These are phyloP conservation scores for Cataglyphis albicans DNA, from an alignment of 2,888 invertebrate species.

Conservation along the genomic window DNA sequence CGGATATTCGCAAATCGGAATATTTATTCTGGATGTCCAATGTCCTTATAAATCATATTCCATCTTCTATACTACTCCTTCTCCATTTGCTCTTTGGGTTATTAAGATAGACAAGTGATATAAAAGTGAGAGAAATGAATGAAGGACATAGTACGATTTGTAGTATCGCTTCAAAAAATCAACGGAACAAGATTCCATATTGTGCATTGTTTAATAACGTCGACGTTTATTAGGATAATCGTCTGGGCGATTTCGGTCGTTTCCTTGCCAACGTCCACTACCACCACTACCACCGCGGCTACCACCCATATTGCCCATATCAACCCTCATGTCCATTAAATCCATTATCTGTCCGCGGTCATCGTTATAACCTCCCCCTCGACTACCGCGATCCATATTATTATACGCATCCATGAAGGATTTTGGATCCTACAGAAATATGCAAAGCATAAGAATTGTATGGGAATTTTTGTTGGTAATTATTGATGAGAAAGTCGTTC, in stretches of 20 bases:
- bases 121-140: constrained; percentile 56
- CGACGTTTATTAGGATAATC: constrained; percentile 90
- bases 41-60: not conserved
- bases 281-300: constrained; percentile 84
- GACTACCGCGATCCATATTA: constrained; percentile 84
- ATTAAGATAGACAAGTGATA: constrained; percentile 27
- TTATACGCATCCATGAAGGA: constrained; percentile 86
- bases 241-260: constrained; percentile 88
- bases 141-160: constrained; percentile 58
- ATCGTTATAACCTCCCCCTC: constrained; percentile 85
- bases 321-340: constrained; percentile 86
- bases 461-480: constrained; percentile 58
- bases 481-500: constrained; percentile 69
- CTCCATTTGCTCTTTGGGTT: constrained; percentile 1
- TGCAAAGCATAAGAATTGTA: constrained; percentile 27
- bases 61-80: constrained; percentile 14
- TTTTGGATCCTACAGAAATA: constrained; percentile 84
- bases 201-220: constrained; percentile 86
- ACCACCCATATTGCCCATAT: constrained; percentile 84
- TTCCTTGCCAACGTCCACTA: constrained; percentile 84
- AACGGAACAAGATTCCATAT: constrained; percentile 46
- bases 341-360: constrained; percentile 85
- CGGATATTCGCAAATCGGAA: not conserved
- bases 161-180: constrained; percentile 37
- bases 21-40: constrained; percentile 5